These are phyloP conservation scores for Gorsachius goisagi DNA, from an alignment of 2,113 vertebrate genomes.

Conservation along the genomic window DNA sequence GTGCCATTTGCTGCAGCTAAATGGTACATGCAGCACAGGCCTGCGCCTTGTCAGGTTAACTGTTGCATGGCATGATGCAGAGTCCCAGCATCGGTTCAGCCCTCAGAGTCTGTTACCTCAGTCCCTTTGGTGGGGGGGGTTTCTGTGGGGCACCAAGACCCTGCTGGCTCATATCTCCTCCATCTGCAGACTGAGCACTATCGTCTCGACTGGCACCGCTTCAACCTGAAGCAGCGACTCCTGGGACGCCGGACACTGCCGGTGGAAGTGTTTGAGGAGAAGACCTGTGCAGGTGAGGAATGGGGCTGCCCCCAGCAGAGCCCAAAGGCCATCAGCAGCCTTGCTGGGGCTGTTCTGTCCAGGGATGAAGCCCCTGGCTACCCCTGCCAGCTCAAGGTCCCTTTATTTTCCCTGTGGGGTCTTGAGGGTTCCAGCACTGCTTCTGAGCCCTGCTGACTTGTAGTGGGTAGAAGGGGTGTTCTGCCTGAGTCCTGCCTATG, in stretches of 20 bases:
- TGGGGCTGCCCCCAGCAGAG: accelerated
- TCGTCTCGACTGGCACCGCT: constrained; percentile 94
- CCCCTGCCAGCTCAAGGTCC: not conserved
- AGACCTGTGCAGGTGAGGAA: constrained; percentile 76
- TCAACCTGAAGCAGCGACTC: constrained; percentile 90
- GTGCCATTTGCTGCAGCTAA: not conserved
- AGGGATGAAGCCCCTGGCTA: not conserved
- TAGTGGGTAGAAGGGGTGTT: not conserved
- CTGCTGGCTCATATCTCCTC: not conserved
- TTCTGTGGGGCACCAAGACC: not conserved
- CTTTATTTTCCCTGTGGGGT: not conserved
- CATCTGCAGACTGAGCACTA: constrained; percentile 88
- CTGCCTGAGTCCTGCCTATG: not conserved
- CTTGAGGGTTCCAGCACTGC: not conserved
- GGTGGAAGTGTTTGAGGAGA: constrained; percentile 87
- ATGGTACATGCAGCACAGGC: not conserved
- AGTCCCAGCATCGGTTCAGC: not conserved
- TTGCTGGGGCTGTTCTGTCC: not conserved
- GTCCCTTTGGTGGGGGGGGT: not conserved
- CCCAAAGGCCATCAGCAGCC: accelerated
- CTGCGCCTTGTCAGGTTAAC: not conserved
- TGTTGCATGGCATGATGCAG: not conserved
- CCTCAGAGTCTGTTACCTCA: not conserved
- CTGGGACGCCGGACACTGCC: constrained; percentile 68
- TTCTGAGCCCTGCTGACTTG: not conserved